Evolutionary conservation across 2,113 vertebrate genomes (phyloP), one percentile per base, ranked within the genome.

Genomic region (Martes martes): DNA sequence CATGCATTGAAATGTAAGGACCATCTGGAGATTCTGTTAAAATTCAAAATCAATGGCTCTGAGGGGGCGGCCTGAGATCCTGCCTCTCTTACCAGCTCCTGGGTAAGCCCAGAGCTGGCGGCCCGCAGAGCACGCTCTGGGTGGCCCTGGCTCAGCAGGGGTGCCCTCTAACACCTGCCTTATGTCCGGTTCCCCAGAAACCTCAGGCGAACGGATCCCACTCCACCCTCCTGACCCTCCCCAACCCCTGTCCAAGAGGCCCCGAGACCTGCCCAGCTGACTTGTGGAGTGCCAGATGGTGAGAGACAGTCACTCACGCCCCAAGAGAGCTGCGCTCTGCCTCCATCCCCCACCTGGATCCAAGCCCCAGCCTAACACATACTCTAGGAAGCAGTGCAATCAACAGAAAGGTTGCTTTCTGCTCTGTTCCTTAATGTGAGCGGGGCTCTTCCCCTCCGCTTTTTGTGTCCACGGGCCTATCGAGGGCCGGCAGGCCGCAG

Each of bases 401-500:
- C 5, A n/a, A 50, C 31, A 28, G 18, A 79, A 9, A 0, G 16
- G 13, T 11, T 33, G 16, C 23, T 39, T 61, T 80, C 91, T 28
- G 61, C 45, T 52, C 6, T 45, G 85, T 19, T n/a, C n/a, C 50
- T 16, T 52, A 47, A 63, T 11, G 45, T 0, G 4, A 39, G 23
- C 0, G 23, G 84, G 52, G 59, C 11, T 36, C 31, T 11, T 65
- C 57, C 78, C 19, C 45, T 42, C 36, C 26, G 55, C 15, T 50
- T 31, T 73, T 1, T 11, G 24, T 45, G 13, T 26, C 4, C 9
- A 24, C 55, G 1, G 2, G 50, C 24, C 1, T 13, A 59, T 9
- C 24, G 24, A 2, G 19, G 79, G 7, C 85, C 36, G n/a, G 36
- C 11, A 15, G 47, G 82, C 57, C 4, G 11, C 23, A 6, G 33